Evolutionary conservation across 2,888 invertebrate genomes (phyloP).

Genomic region (Chalcosyrphus nemorum): DNA sequence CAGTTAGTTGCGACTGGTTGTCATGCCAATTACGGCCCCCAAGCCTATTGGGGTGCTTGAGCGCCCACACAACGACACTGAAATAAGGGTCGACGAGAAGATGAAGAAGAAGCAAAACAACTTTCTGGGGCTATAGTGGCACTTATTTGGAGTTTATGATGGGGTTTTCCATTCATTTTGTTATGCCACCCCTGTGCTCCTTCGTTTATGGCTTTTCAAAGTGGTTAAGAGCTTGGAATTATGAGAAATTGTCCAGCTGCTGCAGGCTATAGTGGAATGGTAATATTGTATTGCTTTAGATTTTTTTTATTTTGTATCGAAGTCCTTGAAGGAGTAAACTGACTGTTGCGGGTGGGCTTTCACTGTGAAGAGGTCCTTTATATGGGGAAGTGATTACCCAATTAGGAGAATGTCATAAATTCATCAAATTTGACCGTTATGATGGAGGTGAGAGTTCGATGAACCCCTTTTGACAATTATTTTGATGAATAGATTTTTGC

Average conservation of each 20-base stretch:
- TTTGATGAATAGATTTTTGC: conserved; percentile 40
- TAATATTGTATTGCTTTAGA: background rate
- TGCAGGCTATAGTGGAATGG: conserved; percentile 25
- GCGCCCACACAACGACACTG: conserved; percentile 8
- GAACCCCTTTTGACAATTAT: conserved; percentile 35
- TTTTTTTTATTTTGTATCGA: background rate
- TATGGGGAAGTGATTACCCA: conserved; percentile 60
- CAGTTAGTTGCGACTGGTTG: conserved; percentile 45
- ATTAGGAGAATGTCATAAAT: conserved; percentile 64
- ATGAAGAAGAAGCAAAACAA: conserved; percentile 37
- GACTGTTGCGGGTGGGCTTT: conserved; percentile 35
- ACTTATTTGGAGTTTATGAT: conserved; percentile 41
- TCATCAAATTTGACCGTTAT: conserved; percentile 38
- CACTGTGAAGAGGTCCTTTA: background rate
- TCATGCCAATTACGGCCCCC: conserved; percentile 61
- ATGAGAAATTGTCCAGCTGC: conserved; percentile 62
- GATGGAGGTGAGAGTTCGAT: background rate
- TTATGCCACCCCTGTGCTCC: background rate
- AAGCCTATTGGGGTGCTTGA: conserved; percentile 34
- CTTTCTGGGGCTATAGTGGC: conserved; percentile 22
- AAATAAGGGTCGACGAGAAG: too few species aligned
- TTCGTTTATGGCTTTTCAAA: conserved; percentile 27
- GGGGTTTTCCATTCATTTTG: conserved; percentile 40
- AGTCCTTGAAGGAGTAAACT: conserved; percentile 10
- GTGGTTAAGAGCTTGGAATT: conserved; percentile 48